Percentiles rank a stretch among this genome's conserved stretches.
Conservation (phyloP, 35 echinoderm and acorn worm genomes). For the Patiria miniata region DNA sequence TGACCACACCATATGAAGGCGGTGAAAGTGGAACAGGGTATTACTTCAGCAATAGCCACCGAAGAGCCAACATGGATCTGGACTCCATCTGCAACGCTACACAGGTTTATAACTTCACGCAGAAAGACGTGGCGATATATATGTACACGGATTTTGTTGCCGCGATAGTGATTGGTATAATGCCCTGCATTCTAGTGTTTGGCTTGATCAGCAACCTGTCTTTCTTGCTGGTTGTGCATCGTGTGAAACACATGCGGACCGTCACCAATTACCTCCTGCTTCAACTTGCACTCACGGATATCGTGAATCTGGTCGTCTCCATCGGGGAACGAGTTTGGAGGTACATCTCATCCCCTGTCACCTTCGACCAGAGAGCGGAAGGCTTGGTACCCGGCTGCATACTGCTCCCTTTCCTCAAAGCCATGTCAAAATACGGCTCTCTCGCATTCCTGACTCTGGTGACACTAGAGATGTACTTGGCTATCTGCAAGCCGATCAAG, state of each 20-base stretch:
- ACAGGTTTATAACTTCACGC: background rate
- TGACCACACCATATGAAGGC: no score
- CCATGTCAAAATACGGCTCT: constrained; percentile 37
- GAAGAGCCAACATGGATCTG: background rate
- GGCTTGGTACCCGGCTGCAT: constrained; percentile 61
- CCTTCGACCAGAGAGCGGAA: constrained; percentile 41
- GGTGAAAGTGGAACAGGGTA: no score
- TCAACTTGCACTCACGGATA: constrained; percentile 72
- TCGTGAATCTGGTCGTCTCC: constrained; percentile 58
- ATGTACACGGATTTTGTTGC: constrained; percentile 8
- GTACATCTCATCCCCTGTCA: constrained; percentile 63
- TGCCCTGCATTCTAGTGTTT: constrained; percentile 70
- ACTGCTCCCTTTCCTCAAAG: constrained; percentile 28
- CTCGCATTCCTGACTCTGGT: constrained; percentile 41
- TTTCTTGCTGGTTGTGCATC: constrained; percentile 74
- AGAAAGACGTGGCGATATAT: background rate
- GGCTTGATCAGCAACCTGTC: constrained; percentile 73
- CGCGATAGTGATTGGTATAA: constrained; percentile 25
- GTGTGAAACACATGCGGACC: constrained; percentile 71
- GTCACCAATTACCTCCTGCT: constrained; percentile 78
- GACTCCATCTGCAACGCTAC: background rate
- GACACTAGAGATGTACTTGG: constrained; percentile 39
- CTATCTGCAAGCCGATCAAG: constrained; percentile 37
- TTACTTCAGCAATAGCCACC: background rate
- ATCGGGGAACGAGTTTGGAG: constrained; percentile 63